Base-by-base conservation (phyloP, 2,888 invertebrate genomes). In the Leptopilina syphax region DNA sequence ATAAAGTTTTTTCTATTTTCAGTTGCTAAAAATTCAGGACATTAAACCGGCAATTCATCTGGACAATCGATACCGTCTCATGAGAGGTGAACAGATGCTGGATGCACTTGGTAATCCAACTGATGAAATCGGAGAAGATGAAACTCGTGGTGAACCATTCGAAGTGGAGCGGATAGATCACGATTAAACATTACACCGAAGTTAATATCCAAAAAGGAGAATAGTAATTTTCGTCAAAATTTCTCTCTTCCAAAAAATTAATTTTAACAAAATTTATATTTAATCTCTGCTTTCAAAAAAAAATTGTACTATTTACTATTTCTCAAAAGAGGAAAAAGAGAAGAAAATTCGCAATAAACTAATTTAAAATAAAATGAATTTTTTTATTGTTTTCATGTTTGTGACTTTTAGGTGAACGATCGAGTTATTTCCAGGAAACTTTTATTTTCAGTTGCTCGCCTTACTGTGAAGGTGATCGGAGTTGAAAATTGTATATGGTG, bases 41-140 rank as follows among this genome's bases (percentile, higher is more conserved):
- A 79, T 73, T 83, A 73, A 86, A 44, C 91, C 91, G 6, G 86
- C 86, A 1, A 86, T 91, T 76, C 89, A 90, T 77, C 83, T 91
- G 85, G 91, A 91, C 85, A 92, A 92, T 87, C 90, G 91, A 50
- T 91, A 91, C 80, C 87, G 91, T 27, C 81, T 89, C 50, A 90
- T 92, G 89, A 84, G 90, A 44, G 82, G 87, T 67, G 90, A 91
- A 67, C 84, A 84, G 10, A 90, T 91, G 91, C 81, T 91, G 76
- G 90, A 91, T 70, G 86, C 83, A 0, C 12, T 88, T 18, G 90
- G 90, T 44, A 87, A 89, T 6, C 84, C 80, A 34, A 91, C 89
- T n/a, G 78, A 86, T 6, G 68, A 87, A 47, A 87, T 91, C 76
- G 89, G 90, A 12, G 84, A 87, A 10, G 87, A 87, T 77, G 81